Percentiles rank a stretch among this genome's conserved stretches.
These are phyloP conservation scores for Okamejei kenojei DNA, from an alignment of 2,797 vertebrate species.

Conservation along the genomic window DNA sequence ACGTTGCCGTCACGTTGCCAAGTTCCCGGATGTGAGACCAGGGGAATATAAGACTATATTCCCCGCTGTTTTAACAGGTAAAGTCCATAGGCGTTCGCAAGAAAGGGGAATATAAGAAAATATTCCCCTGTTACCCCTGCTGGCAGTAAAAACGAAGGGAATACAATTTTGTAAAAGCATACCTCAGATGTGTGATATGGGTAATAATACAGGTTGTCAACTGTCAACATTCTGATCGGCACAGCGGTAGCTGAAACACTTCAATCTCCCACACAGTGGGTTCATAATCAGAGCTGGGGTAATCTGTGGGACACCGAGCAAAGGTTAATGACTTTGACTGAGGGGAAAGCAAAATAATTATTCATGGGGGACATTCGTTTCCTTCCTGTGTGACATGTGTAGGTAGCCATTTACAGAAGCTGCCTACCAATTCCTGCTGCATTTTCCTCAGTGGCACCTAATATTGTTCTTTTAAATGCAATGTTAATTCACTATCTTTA, in stretches of 20 bases:
- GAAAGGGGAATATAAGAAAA: no score
- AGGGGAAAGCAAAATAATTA: neutral
- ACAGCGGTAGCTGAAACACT: neutral
- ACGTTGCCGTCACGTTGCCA: no score
- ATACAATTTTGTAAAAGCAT: no score
- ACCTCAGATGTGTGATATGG: no score
- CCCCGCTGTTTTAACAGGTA: no score
- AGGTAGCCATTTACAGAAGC: neutral
- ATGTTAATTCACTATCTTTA: neutral
- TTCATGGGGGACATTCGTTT: neutral
- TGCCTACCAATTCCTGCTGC: neutral
- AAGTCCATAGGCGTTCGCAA: no score
- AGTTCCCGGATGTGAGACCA: no score
- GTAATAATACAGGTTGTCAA: slow-evolving; percentile 21
- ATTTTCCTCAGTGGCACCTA: neutral
- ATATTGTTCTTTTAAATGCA: neutral
- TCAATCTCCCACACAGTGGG: slow-evolving; percentile 2
- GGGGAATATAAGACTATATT: no score
- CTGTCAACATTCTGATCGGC: slow-evolving; percentile 13
- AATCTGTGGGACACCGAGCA: neutral
- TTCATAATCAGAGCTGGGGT: neutral
- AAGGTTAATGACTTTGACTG: neutral
- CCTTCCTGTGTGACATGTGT: neutral
- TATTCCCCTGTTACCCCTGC: no score
- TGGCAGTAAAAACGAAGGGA: no score